These are phyloP conservation scores for Hypsopygia costalis DNA, from an alignment of 2,888 invertebrate genomes.

Conservation along the genomic window DNA sequence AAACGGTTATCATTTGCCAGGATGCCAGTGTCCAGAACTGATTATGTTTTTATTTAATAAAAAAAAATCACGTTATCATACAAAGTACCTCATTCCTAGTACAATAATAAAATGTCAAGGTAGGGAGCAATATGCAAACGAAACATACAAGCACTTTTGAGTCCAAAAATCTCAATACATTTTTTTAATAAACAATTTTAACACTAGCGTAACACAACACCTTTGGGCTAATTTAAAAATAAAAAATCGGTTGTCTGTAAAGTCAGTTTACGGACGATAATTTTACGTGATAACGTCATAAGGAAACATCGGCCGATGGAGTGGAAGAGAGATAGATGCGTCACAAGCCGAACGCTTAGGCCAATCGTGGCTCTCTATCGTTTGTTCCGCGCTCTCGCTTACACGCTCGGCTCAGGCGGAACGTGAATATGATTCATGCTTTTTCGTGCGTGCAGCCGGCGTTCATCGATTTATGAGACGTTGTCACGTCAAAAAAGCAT, in stretches of 20 bases:
- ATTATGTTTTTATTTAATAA: conserved; percentile 34
- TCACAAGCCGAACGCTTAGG: too few species aligned
- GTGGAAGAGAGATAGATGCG: too few species aligned
- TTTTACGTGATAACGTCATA: too few species aligned
- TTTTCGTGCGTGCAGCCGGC: too few species aligned
- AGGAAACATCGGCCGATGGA: too few species aligned
- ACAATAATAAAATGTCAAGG: conserved; percentile 74
- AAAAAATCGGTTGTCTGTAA: conserved; percentile 19
- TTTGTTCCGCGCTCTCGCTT: too few species aligned
- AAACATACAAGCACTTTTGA: conserved; percentile 67
- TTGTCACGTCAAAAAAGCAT: conserved; percentile 41
- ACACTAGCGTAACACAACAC: conserved; percentile 58
- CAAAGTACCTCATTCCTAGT: conserved; percentile 66
- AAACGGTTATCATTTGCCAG: conserved; percentile 19
- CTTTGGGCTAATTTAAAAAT: conserved; percentile 60
- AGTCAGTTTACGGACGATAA: too few species aligned
- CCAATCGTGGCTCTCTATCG: too few species aligned
- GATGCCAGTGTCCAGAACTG: conserved; percentile 64
- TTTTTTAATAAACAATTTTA: conserved; percentile 11
- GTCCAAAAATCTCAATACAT: conserved; percentile 62
- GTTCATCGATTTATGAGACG: too few species aligned
- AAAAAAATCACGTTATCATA: conserved; percentile 42
- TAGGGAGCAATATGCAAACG: conserved; percentile 68
- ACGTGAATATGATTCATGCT: too few species aligned
- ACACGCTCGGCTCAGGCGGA: too few species aligned